Base-by-base conservation (phyloP, 2,888 invertebrate genomes). In the Sarcophaga rosellei region DNA sequence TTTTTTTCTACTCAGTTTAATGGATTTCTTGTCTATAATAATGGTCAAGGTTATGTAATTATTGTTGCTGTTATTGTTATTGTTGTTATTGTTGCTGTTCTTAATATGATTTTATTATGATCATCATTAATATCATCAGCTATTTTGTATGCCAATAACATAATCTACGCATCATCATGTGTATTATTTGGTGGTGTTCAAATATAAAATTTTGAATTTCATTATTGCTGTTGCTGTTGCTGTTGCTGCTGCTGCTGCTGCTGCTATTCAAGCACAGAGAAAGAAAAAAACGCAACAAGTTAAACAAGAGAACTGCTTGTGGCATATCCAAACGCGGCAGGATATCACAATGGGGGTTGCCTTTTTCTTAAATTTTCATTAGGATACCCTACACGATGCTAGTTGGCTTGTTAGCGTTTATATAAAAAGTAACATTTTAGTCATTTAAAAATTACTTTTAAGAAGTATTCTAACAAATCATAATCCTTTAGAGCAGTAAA, bases 11-110 rank as follows among this genome's bases (percentile, higher is more conserved):
- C 20, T 3, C 11, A 53, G 4, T 53, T 17, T 53, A 12, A 53
- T 53, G 12, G 53, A 17, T 15, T 53, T 53, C 17, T 53, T 53
- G 17, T 53, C 20, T 23, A 57, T 21, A 78, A 80, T 62, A 87
- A 87, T 89, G 90, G 89, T 90, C 90, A 90, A 90, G 90, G 90
- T 89, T 89, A 88, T 87, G 73, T 89, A 89, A 89, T 89, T 88
- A 89, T 86, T 66, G 73, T 68, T 73, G 35, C 6, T 35, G 35
- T 35, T 6, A 8, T 25, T 86, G 73, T 89, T 88, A 89, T 89
- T 6, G 35, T 25, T 86, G 73, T 89, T 88, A 89, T 89, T 88
- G 88, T 86, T 66, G 76, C 57, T 73, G 47, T 68, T 79, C 23
- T 61, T 66, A 85, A 81, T 66, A 63, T 65, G 25, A 73, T 44